Percentiles rank a stretch among this genome's conserved stretches.
Evolutionary conservation across 2,113 vertebrate species (phyloP).

Genomic region (Limnothrissa miodon): DNA sequence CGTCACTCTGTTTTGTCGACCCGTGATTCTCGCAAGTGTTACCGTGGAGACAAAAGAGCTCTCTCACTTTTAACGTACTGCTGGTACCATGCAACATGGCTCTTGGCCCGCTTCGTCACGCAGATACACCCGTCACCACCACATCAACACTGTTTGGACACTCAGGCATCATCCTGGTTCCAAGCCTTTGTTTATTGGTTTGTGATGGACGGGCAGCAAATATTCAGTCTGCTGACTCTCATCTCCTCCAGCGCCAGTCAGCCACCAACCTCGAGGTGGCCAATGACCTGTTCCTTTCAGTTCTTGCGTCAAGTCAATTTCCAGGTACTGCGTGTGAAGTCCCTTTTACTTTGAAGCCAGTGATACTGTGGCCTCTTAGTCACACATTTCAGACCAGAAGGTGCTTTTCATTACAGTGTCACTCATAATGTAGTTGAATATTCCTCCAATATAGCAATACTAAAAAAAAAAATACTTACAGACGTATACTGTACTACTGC

Average conservation of each 20-base stretch:
- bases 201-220: neutral
- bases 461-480: too few relatives aligned
- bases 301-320: neutral
- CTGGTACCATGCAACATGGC: neutral
- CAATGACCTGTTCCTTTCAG: neutral
- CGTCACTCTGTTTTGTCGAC: slow-evolving; percentile 45
- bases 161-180: neutral
- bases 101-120: neutral
- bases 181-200: neutral
- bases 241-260: neutral
- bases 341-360: neutral
- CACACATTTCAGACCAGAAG: neutral
- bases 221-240: neutral
- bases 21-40: neutral
- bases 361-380: neutral
- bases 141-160: neutral
- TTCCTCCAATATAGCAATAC: too few relatives aligned
- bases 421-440: too few relatives aligned
- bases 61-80: neutral
- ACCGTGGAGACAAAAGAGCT: slow-evolving; percentile 7
- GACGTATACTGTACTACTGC: neutral
- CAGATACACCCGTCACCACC: neutral
- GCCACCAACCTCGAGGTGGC: too few relatives aligned
- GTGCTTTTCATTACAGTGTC: neutral
- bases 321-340: neutral